A percentile compares a stretch with the other conserved stretches of the same genome.
phyloP scores from a whole-genome alignment of 2,888 invertebrate genomes.

The Nymphalis urticae region DNA sequence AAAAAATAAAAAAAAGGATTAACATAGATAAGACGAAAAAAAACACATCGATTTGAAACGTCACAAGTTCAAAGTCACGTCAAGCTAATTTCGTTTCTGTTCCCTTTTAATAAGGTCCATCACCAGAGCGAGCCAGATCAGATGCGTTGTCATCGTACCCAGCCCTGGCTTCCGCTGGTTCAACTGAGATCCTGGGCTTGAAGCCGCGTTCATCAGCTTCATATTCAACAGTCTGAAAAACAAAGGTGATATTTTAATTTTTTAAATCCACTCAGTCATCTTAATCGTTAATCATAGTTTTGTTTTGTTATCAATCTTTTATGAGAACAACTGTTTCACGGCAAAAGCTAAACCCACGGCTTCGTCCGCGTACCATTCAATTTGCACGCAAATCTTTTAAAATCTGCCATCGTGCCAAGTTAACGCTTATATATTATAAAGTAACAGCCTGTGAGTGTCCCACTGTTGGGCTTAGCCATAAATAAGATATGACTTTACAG shows the following conservation, averaged over 20 bases:
- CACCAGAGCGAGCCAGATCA: slow-evolving; percentile 54
- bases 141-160: slow-evolving; percentile 66
- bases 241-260: background rate
- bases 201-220: slow-evolving; percentile 87
- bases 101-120: slow-evolving; percentile 59
- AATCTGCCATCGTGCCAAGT: too few relatives aligned
- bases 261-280: background rate
- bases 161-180: slow-evolving; percentile 54
- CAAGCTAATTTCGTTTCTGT: slow-evolving; percentile 11
- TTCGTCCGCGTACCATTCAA: too few relatives aligned
- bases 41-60: background rate
- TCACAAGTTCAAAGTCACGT: background rate
- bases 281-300: too few relatives aligned
- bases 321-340: too few relatives aligned
- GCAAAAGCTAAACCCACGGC: too few relatives aligned
- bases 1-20: background rate
- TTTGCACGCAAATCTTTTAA: too few relatives aligned
- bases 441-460: too few relatives aligned
- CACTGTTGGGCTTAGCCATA: too few relatives aligned
- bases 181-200: slow-evolving; percentile 83
- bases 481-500: too few relatives aligned
- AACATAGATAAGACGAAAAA: background rate
- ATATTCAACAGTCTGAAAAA: slow-evolving; percentile 84
- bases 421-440: too few relatives aligned
- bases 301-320: too few relatives aligned